Evolutionary conservation across 2,797 vertebrate species (phyloP).

Genomic region (Natrix natrix): DNA sequence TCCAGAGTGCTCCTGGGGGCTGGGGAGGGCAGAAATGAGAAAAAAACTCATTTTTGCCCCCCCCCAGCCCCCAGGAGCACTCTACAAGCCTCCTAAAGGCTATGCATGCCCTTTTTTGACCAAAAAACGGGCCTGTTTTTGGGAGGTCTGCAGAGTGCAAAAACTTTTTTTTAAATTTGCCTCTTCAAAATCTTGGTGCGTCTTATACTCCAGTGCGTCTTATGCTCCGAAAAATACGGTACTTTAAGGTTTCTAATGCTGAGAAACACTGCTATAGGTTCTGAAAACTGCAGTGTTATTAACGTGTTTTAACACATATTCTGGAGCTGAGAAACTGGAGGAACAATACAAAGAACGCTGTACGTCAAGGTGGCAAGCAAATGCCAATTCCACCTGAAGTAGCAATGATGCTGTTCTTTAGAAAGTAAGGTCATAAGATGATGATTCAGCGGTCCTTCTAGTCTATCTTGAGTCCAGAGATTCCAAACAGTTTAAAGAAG

Average conservation of each 20-base stretch:
- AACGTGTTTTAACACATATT: neutral
- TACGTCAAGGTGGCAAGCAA: neutral
- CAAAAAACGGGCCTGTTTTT: no score
- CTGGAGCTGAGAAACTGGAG: neutral
- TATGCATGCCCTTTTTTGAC: no score
- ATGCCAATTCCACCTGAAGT: neutral
- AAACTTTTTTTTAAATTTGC: no score
- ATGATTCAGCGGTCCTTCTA: neutral
- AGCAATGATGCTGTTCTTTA: neutral
- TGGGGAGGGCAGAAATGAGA: no score
- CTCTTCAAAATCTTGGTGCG: no score
- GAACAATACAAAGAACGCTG: neutral
- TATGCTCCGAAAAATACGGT: no score
- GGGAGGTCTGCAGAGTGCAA: no score
- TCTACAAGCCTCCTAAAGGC: no score
- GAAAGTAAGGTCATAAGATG: neutral
- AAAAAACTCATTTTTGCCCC: no score
- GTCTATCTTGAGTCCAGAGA: neutral
- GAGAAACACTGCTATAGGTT: neutral
- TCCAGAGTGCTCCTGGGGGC: no score
- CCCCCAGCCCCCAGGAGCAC: no score
- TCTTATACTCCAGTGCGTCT: no score
- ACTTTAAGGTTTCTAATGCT: neutral
- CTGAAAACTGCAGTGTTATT: neutral
- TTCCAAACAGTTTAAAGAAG: neutral